Evolutionary conservation across 2,113 vertebrate species (phyloP).

Genomic region (Emydocephalus ijimae): DNA sequence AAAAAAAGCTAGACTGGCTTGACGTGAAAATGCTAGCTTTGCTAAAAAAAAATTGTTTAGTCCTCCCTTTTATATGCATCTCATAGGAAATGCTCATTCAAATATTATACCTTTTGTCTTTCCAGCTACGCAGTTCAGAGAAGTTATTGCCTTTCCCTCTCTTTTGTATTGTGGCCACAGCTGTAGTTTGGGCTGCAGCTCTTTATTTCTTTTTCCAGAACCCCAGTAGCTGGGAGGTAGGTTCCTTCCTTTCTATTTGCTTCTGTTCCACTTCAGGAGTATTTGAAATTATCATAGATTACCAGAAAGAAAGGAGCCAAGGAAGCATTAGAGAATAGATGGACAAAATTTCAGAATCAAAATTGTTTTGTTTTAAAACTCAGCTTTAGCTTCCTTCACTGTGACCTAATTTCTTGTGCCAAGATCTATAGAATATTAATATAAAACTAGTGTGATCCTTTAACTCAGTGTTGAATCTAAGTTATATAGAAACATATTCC

Average conservation of each 20-base stretch:
- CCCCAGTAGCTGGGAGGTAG: constrained; percentile 84
- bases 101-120: neutral
- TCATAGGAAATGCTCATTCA: neutral
- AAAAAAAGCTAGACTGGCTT: neutral
- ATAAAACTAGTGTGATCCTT: neutral
- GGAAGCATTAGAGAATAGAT: neutral
- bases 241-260: neutral
- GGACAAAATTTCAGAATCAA: neutral
- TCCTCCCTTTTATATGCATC: neutral
- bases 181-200: constrained; percentile 71
- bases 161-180: constrained; percentile 75
- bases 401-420: neutral
- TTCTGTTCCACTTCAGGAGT: neutral
- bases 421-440: neutral
- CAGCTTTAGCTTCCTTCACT: neutral
- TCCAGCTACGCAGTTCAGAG: constrained; percentile 76
- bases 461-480: neutral
- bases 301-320: neutral
- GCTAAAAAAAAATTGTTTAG: neutral
- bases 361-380: neutral
- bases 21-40: neutral
- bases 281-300: neutral
- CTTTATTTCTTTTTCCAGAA: constrained; percentile 83
- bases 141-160: constrained; percentile 68
- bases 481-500: neutral